phyloP scores from a whole-genome alignment of 2,888 invertebrate species.

The Sialis lutaria region DNA sequence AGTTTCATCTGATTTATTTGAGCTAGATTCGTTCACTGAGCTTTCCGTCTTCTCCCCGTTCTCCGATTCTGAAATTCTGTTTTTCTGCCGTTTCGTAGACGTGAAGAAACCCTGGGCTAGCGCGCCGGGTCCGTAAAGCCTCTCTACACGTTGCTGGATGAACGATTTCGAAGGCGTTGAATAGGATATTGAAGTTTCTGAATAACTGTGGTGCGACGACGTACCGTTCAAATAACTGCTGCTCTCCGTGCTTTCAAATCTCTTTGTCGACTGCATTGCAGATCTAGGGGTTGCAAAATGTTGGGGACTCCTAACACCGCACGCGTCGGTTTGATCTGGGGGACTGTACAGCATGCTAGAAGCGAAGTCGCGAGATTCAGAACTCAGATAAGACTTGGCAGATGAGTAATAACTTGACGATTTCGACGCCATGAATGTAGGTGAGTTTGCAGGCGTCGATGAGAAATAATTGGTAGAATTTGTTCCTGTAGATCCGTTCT shows the following conservation, averaged over 20 bases:
- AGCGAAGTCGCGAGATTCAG: constrained; percentile 4
- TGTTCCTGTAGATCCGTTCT: constrained; percentile 3
- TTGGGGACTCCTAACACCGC: background rate
- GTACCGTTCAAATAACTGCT: background rate
- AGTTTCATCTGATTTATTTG: constrained; percentile 7
- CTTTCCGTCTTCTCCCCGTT: constrained; percentile 7
- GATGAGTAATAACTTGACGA: constrained; percentile 15
- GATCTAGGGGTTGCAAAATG: constrained; percentile 9
- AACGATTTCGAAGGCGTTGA: constrained; percentile 50
- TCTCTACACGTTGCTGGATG: constrained; percentile 75
- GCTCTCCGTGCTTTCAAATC: constrained; percentile 7
- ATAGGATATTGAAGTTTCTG: constrained; percentile 14
- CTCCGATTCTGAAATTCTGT: constrained; percentile 1
- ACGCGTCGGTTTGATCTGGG: background rate
- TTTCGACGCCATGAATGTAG: constrained; percentile 12
- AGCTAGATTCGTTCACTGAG: background rate
- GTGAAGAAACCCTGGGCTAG: constrained; percentile 72
- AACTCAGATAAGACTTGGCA: constrained; percentile 12
- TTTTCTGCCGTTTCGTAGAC: constrained; percentile 22
- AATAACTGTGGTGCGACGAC: constrained; percentile 11
- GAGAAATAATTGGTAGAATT: background rate
- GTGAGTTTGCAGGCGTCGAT: constrained; percentile 6
- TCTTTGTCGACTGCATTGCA: constrained; percentile 12
- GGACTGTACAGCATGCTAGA: constrained; percentile 11
- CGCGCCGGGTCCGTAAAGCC: constrained; percentile 75